Conservation (phyloP, 2,797 vertebrate genomes). For the Dallia pectoralis region DNA sequence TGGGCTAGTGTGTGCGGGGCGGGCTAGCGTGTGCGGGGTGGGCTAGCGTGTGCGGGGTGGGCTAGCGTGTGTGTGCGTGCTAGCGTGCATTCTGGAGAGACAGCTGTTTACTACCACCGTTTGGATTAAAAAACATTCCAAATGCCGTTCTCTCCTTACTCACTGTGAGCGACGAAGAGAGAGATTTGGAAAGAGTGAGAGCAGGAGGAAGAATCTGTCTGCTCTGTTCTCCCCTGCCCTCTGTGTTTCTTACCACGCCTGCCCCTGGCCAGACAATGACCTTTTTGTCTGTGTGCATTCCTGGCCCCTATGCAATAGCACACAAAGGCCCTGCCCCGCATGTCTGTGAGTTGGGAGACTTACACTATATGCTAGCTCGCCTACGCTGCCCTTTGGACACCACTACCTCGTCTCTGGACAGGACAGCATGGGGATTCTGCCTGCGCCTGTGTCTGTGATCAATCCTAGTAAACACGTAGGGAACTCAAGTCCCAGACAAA, state of each 20-base stretch:
- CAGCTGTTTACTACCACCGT: slow-evolving; percentile 16
- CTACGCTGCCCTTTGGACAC: slow-evolving; percentile 47
- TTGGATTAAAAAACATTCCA: slow-evolving; percentile 15
- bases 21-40: not conserved
- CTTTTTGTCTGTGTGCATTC: slow-evolving; percentile 79
- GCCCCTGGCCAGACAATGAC: slow-evolving; percentile 76
- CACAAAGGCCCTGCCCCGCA: slow-evolving; percentile 71
- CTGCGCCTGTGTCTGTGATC: not conserved
- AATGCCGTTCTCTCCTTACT: slow-evolving; percentile 8
- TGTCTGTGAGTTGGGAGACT: slow-evolving; percentile 54
- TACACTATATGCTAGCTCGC: slow-evolving; percentile 61
- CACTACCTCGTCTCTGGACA: slow-evolving; percentile 32
- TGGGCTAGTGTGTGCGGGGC: slow-evolving; percentile 5
- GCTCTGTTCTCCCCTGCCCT: not conserved
- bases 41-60: not conserved
- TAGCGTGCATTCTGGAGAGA: not conserved
- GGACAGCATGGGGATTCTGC: slow-evolving; percentile 1
- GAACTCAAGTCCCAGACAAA: too few species aligned
- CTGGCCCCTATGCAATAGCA: slow-evolving; percentile 71
- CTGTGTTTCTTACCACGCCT: slow-evolving; percentile 71
- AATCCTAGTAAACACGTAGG: not conserved
- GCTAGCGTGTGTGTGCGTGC: not conserved
- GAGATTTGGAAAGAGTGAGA: slow-evolving; percentile 5
- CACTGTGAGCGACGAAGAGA: not conserved
- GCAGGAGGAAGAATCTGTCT: slow-evolving; percentile 37